phyloP scores from a whole-genome alignment of 2,888 invertebrate species.

The Imbricaverruca yamaguchii region DNA sequence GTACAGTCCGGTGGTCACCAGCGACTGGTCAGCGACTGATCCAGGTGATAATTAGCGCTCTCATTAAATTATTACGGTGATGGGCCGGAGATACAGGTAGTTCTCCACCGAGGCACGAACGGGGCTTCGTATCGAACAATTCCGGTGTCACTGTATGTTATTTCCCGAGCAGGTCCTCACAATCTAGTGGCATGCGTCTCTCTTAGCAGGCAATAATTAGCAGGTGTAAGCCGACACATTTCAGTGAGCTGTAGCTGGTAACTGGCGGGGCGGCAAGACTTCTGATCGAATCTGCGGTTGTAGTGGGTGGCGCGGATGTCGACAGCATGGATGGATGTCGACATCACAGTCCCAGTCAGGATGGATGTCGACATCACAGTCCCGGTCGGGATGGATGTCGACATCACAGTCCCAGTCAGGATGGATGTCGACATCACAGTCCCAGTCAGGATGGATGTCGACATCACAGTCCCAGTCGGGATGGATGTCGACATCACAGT shows the following conservation, averaged over 20 bases:
- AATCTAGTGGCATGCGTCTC: background rate
- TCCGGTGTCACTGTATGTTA: background rate
- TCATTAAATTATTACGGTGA: slow-evolving; percentile 22
- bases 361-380: background rate
- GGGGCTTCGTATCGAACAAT: slow-evolving; percentile 8
- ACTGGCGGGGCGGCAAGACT: background rate
- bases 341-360: background rate
- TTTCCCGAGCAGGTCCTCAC: background rate
- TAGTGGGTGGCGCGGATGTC: no score
- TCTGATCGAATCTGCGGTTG: background rate
- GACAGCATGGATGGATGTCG: background rate
- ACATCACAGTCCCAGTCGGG: no score
- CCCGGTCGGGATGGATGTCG: background rate
- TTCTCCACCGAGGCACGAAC: background rate
- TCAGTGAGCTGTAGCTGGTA: background rate
- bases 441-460: no score
- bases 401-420: no score
- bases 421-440: no score
- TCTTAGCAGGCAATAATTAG: background rate
- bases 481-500: background rate
- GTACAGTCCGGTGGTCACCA: background rate
- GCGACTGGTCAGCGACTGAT: background rate
- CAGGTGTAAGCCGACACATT: background rate
- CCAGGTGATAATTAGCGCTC: background rate
- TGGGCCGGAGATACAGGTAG: background rate